These are phyloP conservation scores for Anguilla obscura DNA, from an alignment of 2,797 vertebrate species.

Conservation along the genomic window DNA sequence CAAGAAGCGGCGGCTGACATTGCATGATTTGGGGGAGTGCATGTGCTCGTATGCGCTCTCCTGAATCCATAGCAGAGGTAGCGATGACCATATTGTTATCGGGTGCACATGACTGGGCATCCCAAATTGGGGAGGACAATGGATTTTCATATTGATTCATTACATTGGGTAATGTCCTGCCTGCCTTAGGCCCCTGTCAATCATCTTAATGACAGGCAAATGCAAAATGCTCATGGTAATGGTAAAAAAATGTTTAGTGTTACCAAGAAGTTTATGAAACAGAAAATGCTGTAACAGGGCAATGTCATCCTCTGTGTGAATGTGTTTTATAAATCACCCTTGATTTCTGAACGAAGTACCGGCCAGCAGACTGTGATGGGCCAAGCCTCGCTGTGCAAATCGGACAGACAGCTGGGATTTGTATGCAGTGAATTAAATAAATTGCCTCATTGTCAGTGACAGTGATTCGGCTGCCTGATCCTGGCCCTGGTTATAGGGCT, in stretches of 20 bases:
- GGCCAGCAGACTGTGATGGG: not conserved
- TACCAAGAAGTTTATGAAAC: not conserved
- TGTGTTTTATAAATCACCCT: not conserved
- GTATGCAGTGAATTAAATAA: constrained; percentile 66
- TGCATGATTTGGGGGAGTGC: not conserved
- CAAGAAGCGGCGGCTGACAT: not conserved
- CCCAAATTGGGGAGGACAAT: not conserved
- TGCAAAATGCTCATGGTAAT: not conserved
- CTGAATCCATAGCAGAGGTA: not conserved
- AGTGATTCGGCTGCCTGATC: constrained; percentile 50
- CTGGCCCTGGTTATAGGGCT: constrained; percentile 13
- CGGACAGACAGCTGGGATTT: constrained; percentile 44
- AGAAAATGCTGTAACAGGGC: not conserved
- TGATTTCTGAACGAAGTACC: not conserved
- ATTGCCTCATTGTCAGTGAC: constrained; percentile 63
- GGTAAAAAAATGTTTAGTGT: not conserved
- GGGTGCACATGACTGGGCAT: not conserved
- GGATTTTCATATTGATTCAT: not conserved
- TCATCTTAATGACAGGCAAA: not conserved
- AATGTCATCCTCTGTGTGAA: not conserved
- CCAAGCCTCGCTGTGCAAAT: not conserved
- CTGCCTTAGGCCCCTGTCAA: not conserved
- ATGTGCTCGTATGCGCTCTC: not conserved
- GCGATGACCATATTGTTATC: not conserved
- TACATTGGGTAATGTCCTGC: not conserved